phyloP scores from a whole-genome alignment of 1,140 invertebrate genomes.

The Campodea augens region DNA sequence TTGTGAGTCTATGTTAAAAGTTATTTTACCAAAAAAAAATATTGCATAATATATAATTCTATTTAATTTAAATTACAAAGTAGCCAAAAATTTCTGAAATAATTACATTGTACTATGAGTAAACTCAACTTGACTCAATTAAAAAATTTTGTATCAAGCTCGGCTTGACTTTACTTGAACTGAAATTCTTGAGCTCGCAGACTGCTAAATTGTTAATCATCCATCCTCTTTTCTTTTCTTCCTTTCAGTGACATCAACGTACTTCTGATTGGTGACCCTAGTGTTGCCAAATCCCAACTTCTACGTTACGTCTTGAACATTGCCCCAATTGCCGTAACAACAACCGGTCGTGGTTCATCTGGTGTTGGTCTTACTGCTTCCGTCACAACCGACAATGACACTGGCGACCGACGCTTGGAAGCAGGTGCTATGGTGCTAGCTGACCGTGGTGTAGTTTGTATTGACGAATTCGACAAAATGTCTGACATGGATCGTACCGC shows the following conservation, averaged over 20 bases:
- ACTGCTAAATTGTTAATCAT: no score
- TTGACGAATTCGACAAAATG: conserved; percentile 99
- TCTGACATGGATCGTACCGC: conserved; percentile 98
- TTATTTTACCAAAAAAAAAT: no score
- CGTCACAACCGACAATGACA: conserved; percentile 88
- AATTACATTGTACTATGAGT: no score
- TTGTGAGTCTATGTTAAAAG: no score
- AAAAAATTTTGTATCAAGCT: no score
- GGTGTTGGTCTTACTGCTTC: conserved; percentile 98
- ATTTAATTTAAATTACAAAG: no score
- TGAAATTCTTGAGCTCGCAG: no score
- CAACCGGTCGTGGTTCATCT: conserved; percentile 85
- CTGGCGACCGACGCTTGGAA: conserved; percentile 69
- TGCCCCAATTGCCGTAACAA: conserved; percentile 86
- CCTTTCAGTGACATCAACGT: conserved; percentile 78
- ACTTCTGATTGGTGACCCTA: conserved; percentile 93
- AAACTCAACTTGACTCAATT: no score
- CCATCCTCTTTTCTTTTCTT: no score
- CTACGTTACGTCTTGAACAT: conserved; percentile 85
- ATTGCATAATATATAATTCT: no score
- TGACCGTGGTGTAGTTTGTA: conserved; percentile 94
- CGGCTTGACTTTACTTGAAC: no score
- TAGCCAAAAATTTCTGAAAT: no score
- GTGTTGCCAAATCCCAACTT: conserved; percentile 95
- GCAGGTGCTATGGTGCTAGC: conserved; percentile 99